Conservation (phyloP, 1,140 invertebrate species). For the Nasonia longicornis region DNA sequence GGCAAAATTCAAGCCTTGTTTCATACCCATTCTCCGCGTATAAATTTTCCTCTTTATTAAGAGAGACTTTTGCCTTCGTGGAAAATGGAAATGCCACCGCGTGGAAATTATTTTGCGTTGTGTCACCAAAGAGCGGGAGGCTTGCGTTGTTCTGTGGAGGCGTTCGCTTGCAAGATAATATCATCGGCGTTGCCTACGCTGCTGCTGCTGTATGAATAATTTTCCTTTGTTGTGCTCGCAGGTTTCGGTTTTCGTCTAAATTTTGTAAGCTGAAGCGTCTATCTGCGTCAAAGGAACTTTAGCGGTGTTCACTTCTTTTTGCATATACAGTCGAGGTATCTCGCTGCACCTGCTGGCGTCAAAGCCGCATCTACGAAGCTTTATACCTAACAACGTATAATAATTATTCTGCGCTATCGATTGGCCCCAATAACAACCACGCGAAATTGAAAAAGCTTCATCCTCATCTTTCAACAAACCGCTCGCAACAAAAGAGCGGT, state of each 20-base stretch:
- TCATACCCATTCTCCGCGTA: background rate
- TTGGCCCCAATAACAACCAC: background rate
- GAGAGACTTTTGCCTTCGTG: background rate
- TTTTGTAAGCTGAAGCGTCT: background rate
- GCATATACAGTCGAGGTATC: background rate
- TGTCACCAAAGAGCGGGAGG: background rate
- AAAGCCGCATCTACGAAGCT: too few species aligned
- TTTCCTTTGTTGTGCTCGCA: conserved; percentile 1
- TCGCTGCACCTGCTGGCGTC: too few species aligned
- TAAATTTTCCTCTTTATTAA: background rate
- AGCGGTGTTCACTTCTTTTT: background rate
- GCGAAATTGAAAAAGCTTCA: background rate
- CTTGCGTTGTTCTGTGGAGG: background rate
- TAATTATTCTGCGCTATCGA: too few species aligned
- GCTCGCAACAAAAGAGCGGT: background rate
- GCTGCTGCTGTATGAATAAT: conserved; percentile 4
- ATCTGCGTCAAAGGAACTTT: background rate
- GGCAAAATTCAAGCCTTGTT: background rate
- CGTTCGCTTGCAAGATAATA: background rate
- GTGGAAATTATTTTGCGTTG: background rate
- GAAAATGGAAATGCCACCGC: background rate
- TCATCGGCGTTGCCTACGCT: background rate
- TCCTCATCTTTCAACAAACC: background rate
- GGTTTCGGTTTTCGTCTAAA: background rate
- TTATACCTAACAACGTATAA: too few species aligned